Evolutionary conservation across 2,888 invertebrate genomes (phyloP).

Genomic region (Lissonota sp.): DNA sequence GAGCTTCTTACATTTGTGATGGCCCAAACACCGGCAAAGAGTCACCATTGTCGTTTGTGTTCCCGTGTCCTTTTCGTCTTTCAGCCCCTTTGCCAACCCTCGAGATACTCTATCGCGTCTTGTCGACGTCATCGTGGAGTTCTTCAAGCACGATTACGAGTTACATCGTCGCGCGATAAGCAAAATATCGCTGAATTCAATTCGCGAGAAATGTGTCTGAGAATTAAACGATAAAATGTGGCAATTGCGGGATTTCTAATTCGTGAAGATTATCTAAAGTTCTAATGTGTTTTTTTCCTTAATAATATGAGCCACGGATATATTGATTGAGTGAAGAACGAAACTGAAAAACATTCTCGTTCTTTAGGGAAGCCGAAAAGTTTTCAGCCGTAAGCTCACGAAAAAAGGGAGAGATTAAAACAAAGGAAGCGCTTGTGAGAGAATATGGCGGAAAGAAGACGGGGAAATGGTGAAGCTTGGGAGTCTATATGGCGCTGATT

Average conservation of each 20-base stretch:
- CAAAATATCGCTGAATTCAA: neutral
- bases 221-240: too few relatives aligned
- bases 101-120: conserved; percentile 34
- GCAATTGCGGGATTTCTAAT: too few relatives aligned
- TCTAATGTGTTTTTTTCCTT: too few relatives aligned
- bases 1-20: conserved; percentile 57
- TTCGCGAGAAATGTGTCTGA: too few relatives aligned
- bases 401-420: conserved; percentile 56
- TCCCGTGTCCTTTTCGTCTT: conserved; percentile 29
- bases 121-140: conserved; percentile 12
- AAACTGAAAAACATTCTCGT: neutral
- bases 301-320: too few relatives aligned
- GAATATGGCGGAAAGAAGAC: conserved; percentile 13
- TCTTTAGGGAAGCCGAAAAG: conserved; percentile 3
- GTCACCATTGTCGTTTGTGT: conserved; percentile 29
- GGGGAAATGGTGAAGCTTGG: conserved; percentile 32
- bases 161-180: conserved; percentile 1
- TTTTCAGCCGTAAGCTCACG: neutral
- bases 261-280: too few relatives aligned
- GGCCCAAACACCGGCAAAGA: conserved; percentile 48
- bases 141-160: neutral
- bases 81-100: conserved; percentile 19
- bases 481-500: neutral
- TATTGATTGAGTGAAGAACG: neutral
- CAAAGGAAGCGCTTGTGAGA: conserved; percentile 33